phyloP scores from a whole-genome alignment of 35 echinoderm and acorn worm species.

The Ptychodera flava region DNA sequence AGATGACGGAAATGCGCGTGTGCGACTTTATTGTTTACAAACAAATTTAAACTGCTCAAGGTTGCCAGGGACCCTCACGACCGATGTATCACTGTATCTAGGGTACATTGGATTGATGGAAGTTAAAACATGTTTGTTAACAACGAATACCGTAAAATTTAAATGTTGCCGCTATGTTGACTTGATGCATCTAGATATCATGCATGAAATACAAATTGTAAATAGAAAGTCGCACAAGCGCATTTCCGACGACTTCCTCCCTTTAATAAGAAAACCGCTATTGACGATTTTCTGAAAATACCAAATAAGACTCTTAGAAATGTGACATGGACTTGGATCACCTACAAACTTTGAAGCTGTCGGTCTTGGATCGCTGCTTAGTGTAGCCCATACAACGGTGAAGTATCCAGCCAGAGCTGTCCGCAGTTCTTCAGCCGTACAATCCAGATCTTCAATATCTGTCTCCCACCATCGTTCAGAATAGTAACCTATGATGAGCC shows the following conservation, averaged over 20 bases:
- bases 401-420: conserved; percentile 79
- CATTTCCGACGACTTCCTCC: too few relatives aligned
- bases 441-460: conserved; percentile 6
- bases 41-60: too few relatives aligned
- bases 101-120: too few relatives aligned
- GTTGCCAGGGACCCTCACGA: too few relatives aligned
- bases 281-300: neutral
- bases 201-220: neutral
- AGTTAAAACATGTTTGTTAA: too few relatives aligned
- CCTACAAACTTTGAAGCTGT: conserved; percentile 39
- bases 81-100: too few relatives aligned
- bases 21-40: too few relatives aligned
- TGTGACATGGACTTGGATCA: neutral
- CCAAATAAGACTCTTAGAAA: neutral
- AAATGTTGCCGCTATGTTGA: too few relatives aligned
- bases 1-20: too few relatives aligned
- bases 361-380: conserved; percentile 29
- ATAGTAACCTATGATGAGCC: conserved; percentile 62
- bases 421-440: conserved; percentile 59
- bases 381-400: conserved; percentile 49
- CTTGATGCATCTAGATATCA: too few relatives aligned
- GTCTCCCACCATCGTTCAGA: conserved; percentile 67
- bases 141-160: too few relatives aligned
- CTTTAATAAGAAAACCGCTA: neutral
- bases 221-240: too few relatives aligned